Conservation (phyloP, 2,888 invertebrate species). For the Drosophila mercatorum region DNA sequence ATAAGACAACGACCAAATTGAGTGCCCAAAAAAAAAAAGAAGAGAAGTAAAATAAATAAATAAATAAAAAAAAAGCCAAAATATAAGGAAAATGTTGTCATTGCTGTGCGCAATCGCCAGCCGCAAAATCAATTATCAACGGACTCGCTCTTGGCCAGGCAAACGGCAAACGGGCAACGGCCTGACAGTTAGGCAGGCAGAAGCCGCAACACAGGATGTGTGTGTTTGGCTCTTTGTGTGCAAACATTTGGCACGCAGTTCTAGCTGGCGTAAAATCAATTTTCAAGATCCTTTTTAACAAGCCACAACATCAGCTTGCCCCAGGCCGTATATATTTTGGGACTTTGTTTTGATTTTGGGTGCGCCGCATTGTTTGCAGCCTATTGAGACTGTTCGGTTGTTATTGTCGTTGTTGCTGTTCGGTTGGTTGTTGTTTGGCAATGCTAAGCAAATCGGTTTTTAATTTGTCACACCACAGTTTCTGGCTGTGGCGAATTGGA, state of each 20-base stretch:
- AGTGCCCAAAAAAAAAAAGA: constrained; percentile 25
- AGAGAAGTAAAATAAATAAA: background rate
- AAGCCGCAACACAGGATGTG: constrained; percentile 54
- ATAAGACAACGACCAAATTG: constrained; percentile 42
- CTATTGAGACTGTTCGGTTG: constrained; percentile 21
- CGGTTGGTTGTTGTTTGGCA: constrained; percentile 36
- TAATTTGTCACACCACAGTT: constrained; percentile 72
- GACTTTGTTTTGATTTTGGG: constrained; percentile 67
- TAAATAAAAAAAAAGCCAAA: background rate
- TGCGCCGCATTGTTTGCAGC: constrained; percentile 45
- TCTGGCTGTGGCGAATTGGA: constrained; percentile 61
- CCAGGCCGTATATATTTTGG: constrained; percentile 43
- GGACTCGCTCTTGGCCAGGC: constrained; percentile 45
- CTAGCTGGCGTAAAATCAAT: constrained; percentile 78
- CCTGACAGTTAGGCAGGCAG: constrained; percentile 25
- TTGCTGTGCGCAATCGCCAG: constrained; percentile 59
- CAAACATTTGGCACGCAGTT: constrained; percentile 68
- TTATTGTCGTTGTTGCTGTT: constrained; percentile 9
- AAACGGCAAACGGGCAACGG: constrained; percentile 8
- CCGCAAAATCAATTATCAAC: constrained; percentile 83
- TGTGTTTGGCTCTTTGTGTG: constrained; percentile 54
- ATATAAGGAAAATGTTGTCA: constrained; percentile 33
- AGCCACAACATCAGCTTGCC: constrained; percentile 67
- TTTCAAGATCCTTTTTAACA: constrained; percentile 69
- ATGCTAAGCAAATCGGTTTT: constrained; percentile 59